Conservation (phyloP, 2,888 invertebrate species). For the Aleiodes leptofemur region DNA sequence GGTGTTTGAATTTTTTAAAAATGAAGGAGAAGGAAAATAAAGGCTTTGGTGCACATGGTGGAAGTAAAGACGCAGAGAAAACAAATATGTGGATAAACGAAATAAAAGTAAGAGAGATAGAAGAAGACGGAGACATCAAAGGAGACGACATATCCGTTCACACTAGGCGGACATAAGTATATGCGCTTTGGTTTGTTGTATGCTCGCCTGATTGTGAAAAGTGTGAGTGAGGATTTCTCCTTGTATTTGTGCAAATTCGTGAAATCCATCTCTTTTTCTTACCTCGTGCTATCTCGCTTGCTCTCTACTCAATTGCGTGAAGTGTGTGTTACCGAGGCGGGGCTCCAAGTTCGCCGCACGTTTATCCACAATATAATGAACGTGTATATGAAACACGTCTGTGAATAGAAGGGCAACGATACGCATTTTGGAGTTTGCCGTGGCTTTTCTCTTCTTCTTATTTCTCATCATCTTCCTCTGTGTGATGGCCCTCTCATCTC, state of each 20-base stretch:
- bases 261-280: constrained; percentile 4
- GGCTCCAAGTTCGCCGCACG: constrained; percentile 23
- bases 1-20: not conserved
- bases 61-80: constrained; percentile 38
- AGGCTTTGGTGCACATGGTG: constrained; percentile 30
- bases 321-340: constrained; percentile 32
- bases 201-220: constrained; percentile 34
- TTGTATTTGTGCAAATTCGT: constrained; percentile 48
- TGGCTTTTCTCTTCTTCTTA: constrained; percentile 36
- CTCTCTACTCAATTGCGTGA: not conserved
- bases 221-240: constrained; percentile 20
- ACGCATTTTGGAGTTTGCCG: constrained; percentile 25
- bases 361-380: constrained; percentile 39
- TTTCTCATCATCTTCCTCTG: constrained; percentile 43
- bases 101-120: constrained; percentile 48
- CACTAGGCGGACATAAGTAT: constrained; percentile 62
- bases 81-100: constrained; percentile 48
- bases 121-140: constrained; percentile 68
- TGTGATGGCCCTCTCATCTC: constrained; percentile 55
- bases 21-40: constrained; percentile 24
- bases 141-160: constrained; percentile 73
- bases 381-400: constrained; percentile 19
- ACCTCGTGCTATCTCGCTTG: not conserved
- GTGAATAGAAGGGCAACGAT: constrained; percentile 22
- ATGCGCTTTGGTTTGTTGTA: constrained; percentile 46